Evolutionary conservation across 37 sponge, comb jelly and placozoan genomes (phyloP), one percentile per base, ranked within the genome.

Genomic region (Tethya wilhelma): DNA sequence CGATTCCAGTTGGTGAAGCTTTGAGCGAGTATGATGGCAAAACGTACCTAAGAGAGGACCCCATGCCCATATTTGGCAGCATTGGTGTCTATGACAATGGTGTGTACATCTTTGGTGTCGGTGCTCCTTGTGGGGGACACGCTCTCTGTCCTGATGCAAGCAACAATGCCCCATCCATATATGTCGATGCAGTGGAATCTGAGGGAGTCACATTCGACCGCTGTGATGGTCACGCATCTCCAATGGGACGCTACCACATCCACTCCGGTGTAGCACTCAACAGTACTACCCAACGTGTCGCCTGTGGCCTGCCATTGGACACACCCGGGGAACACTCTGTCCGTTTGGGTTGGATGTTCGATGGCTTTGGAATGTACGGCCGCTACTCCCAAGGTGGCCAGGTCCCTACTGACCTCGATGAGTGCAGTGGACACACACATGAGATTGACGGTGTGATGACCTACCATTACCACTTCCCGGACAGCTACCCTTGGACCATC

Each of bases 401-500:
- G 17, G 44, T 85, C 5, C 91, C 91, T 2, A 86, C 82, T 49
- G 79, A 90, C 20, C 75, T 90, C 0, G 91, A 90, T 69, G 33
- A 29, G 4, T 90, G 91, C 44, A 38, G 75, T 5, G 91, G 91
- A 4, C 91, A 90, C 68, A 90, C 87, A 1, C 91, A 90, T 31
- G 74, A 71, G n/a, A 90, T 90, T 38, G 42, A 82, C 38, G 91
- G 91, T 1, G 73, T 38, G 17, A 29, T 4, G 4, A 56, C 46
- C 53, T 90, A 90, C 77, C 91, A 90, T 46, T 90, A 86, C 56
- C 91, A 85, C 57, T 25, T 86, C 26, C 91, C 91, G 37, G 82
- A 81, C 44, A 19, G 38, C 6, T 90, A 68, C 38, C 91, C 91
- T 1, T 90, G 91, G 91, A 86, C 67, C 19, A 86, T 90, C 30